Percentiles rank a stretch among this genome's conserved stretches.
These are phyloP conservation scores for Clupea harengus DNA, from an alignment of 2,113 vertebrate genomes.

Conservation along the genomic window DNA sequence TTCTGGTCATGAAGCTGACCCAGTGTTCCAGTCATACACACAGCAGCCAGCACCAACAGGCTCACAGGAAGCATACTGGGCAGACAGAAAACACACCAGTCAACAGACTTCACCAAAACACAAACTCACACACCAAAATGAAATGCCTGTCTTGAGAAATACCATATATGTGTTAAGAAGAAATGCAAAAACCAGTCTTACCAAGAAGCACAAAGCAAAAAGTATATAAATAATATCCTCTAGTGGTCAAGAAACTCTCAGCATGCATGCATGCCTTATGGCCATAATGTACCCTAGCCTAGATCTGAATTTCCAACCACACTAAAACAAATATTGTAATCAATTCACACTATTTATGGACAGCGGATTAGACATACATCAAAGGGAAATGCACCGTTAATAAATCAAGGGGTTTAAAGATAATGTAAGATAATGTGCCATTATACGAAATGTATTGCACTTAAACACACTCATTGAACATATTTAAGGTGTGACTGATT, in stretches of 20 bases:
- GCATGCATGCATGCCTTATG: not conserved
- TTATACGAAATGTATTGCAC: not conserved
- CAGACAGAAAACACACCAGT: not conserved
- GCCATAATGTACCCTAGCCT: too few species aligned
- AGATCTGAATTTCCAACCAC: too few species aligned
- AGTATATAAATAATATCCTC: not conserved
- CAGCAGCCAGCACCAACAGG: not conserved
- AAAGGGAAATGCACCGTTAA: not conserved
- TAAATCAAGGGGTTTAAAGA: not conserved
- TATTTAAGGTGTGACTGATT: too few species aligned
- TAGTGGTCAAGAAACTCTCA: not conserved
- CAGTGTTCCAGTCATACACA: slow-evolving; percentile 25
- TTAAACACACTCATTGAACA: too few species aligned
- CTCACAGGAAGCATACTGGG: slow-evolving; percentile 28
- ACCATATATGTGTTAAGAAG: not conserved
- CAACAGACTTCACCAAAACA: not conserved
- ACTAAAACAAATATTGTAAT: not conserved
- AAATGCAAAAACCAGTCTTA: not conserved
- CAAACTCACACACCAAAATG: not conserved
- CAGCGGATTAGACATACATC: not conserved
- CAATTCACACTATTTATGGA: not conserved
- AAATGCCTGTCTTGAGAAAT: not conserved
- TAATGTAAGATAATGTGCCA: not conserved
- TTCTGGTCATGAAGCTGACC: slow-evolving; percentile 25
- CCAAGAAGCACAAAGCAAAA: not conserved